Base-by-base conservation (phyloP, 2,888 invertebrate genomes). In the Leptinotarsa peninsularis region DNA sequence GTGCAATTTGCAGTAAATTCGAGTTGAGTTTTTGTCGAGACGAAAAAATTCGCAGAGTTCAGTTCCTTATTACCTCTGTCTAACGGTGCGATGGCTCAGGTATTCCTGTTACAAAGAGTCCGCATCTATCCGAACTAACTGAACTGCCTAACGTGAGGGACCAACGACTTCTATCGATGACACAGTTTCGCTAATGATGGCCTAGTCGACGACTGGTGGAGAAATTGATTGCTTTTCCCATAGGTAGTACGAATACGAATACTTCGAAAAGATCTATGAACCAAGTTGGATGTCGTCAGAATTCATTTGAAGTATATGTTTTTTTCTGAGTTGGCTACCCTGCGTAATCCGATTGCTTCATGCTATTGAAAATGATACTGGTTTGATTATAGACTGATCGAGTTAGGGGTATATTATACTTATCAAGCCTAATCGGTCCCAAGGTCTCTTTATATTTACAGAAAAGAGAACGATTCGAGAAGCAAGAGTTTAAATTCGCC, bases 151-250 rank as follows among this genome's bases (percentile, higher is more conserved):
- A 23, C 15, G 52, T n/a, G 27, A 23, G 43, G 67, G 50, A 43
- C 23, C 54, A 70, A 78, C 60, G 68, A 70, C 49, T 74, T 73
- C 70, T 66, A 72, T 73, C 73, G 74, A 69, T 74, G 78, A 75
- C 78, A 78, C 76, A 71, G 78, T 76, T 76, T 76, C 73, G 63
- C 71, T 76, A 73, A 78, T 78, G 72, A 78, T 68, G 71, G 66
- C 71, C 43, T 73, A 68, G 71, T 73, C 73, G n/a, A 23, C 60
- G 43, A 63, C 67, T 73, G 43, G 10, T 43, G 10, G 73, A 49
- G 71, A 73, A 78, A 78, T 78, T 78, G 75, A 78, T 78, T 76
- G 76, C 78, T 67, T 70, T 78, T 75, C 72, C 75, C 54, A 58
- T 54, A 71, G 54, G 49, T 66, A 5, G 17, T 15, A 52, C 52